These are phyloP conservation scores for Poecile atricapillus DNA, from an alignment of 2,113 vertebrate genomes.

Conservation along the genomic window DNA sequence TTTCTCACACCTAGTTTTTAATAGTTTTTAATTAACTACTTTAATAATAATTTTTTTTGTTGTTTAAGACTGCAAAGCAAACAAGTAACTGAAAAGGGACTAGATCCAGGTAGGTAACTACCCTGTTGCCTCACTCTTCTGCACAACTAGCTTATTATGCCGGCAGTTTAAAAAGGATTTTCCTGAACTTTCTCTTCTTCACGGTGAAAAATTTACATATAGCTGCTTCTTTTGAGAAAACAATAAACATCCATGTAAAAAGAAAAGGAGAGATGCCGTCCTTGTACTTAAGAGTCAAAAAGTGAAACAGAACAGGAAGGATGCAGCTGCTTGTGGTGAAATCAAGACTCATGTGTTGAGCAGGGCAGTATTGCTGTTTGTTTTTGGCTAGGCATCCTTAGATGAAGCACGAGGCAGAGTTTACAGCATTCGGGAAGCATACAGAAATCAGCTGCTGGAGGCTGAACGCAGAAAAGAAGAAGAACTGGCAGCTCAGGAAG, in stretches of 20 bases:
- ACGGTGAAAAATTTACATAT: neutral
- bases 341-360: neutral
- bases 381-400: constrained; percentile 67
- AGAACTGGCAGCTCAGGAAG: constrained; percentile 63
- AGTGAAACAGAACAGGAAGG: neutral
- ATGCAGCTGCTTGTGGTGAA: neutral
- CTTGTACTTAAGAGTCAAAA: neutral
- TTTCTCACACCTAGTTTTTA: neutral
- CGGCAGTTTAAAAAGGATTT: neutral
- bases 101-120: neutral
- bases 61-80: neutral
- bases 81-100: neutral
- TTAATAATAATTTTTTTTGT: neutral
- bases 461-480: constrained; percentile 62
- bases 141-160: neutral
- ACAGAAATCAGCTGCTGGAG: constrained; percentile 70
- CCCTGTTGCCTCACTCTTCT: neutral
- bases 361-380: neutral
- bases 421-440: constrained; percentile 65
- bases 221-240: neutral
- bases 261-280: neutral
- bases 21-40: neutral
- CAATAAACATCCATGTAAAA: neutral
- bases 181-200: neutral
- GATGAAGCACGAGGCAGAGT: constrained; percentile 70